Evolutionary conservation across 2,797 vertebrate genomes (phyloP), one percentile per base, ranked within the genome.

Genomic region (Steatocranus sp.): DNA sequence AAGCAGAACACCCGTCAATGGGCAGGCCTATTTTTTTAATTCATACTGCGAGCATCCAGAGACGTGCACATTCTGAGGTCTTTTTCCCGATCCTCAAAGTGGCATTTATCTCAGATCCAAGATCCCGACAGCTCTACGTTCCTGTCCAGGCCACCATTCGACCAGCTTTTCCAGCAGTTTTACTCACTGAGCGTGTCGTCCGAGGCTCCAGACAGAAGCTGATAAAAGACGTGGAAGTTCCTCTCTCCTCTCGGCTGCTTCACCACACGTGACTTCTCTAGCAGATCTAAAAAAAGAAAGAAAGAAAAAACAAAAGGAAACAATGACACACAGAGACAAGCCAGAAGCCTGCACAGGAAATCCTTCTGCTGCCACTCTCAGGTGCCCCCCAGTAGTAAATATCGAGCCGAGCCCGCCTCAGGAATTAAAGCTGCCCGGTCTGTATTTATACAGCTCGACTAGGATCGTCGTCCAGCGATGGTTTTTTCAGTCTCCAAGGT

Each of bases 221-320:
- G 99, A 93, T 99, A 99, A 93, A 99, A 99, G 94, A 99, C 81
- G 81, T 99, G 99, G 93, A 99, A 99, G 94, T 99, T 99, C 93
- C 99, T 97, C 95, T 99, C 99, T 50, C 97, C 98, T 91, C 98
- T 95, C 6, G 98, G 98, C 93, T 99, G 99, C 84, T 98, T 99
- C 43, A 99, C 98, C 83, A 99, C 99, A 56, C 99, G 97, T 12
- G 99, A 99, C 92, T 99, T 99, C 96, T 99, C 99, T 76, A 99
- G 93, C 23, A 99, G 97, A 96, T 99, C 99, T 99, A 88, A 89
- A 89, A 85, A 80, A 3, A 75, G 79, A 5, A 7, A 6, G 75
- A 4, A 56, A 84, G 79, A 90, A 76, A 46, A 76, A 75, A 48
- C 63, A 75, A 46, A 76, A 75, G 88, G 76, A 91, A 88, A 88